Evolutionary conservation across 2,113 vertebrate genomes (phyloP).

Genomic region (Aphyosemion australe): DNA sequence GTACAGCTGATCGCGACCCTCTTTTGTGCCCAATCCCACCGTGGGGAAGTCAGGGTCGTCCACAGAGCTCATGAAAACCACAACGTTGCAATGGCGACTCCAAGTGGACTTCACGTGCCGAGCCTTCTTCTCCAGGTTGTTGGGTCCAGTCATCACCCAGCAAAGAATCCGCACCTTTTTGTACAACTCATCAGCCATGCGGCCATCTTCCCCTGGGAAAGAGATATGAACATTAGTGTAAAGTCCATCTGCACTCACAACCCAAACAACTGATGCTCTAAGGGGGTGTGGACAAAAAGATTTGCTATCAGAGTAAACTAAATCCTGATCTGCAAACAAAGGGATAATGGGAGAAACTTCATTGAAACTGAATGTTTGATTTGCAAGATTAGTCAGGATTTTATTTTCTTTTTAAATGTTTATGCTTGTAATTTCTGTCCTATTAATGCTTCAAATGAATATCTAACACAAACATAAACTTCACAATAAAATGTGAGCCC

Average conservation of each 20-base stretch:
- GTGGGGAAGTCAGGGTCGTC: constrained; percentile 71
- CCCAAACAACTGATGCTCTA: background rate
- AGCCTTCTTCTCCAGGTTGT: constrained; percentile 74
- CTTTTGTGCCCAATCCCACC: constrained; percentile 75
- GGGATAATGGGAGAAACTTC: background rate
- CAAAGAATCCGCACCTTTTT: constrained; percentile 79
- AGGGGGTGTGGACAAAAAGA: background rate
- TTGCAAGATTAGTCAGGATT: no score
- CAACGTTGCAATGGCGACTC: constrained; percentile 77
- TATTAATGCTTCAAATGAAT: background rate
- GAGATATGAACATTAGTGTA: background rate
- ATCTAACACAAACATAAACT: background rate
- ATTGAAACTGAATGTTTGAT: no score
- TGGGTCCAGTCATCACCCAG: constrained; percentile 81
- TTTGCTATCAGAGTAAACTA: background rate
- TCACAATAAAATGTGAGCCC: no score
- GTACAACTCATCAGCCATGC: constrained; percentile 72
- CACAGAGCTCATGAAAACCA: constrained; percentile 81
- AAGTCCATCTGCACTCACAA: background rate
- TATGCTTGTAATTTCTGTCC: background rate
- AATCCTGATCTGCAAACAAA: background rate
- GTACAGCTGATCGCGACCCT: constrained; percentile 82
- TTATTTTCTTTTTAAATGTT: no score
- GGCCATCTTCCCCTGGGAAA: constrained; percentile 73
- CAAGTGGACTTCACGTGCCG: constrained; percentile 77